Percentiles rank a stretch among this genome's conserved stretches.
These are phyloP conservation scores for Andrena praecox DNA, from an alignment of 2,888 invertebrate genomes.

Conservation along the genomic window DNA sequence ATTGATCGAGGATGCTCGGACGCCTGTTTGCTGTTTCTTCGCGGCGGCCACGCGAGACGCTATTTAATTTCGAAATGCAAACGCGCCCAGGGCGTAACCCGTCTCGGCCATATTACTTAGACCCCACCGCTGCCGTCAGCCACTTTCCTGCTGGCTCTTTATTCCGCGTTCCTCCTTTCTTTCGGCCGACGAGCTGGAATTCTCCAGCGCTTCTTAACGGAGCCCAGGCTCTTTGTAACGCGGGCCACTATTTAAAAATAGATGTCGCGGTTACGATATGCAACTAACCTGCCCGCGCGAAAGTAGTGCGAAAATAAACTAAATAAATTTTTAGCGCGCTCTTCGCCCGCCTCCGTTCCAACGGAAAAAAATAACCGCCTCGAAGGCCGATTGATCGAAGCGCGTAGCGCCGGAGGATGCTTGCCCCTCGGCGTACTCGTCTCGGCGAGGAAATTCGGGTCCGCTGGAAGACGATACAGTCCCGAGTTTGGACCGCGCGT, in stretches of 20 bases:
- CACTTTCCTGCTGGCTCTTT: constrained; percentile 1
- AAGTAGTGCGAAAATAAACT: constrained; percentile 72
- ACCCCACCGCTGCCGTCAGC: background rate
- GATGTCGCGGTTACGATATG: constrained; percentile 53
- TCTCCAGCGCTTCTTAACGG: constrained; percentile 23
- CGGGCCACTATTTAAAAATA: constrained; percentile 71
- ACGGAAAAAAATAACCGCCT: constrained; percentile 36
- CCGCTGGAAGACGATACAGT: background rate
- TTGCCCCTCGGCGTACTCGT: background rate
- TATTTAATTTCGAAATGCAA: constrained; percentile 32
- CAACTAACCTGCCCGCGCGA: constrained; percentile 57
- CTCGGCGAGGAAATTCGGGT: background rate
- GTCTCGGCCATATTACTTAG: background rate
- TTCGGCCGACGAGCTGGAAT: constrained; percentile 6
- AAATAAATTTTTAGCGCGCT: constrained; percentile 22
- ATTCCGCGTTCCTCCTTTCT: background rate
- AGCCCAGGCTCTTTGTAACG: constrained; percentile 28
- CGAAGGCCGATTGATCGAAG: background rate
- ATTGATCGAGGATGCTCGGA: background rate
- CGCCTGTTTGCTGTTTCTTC: background rate
- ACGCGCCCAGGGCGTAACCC: constrained; percentile 34
- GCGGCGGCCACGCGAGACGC: background rate
- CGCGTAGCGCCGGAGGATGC: background rate
- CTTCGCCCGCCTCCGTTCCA: constrained; percentile 18
- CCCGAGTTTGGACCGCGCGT: background rate